phyloP scores from a whole-genome alignment of 2,888 invertebrate genomes.

The Calephelis perditalis region DNA sequence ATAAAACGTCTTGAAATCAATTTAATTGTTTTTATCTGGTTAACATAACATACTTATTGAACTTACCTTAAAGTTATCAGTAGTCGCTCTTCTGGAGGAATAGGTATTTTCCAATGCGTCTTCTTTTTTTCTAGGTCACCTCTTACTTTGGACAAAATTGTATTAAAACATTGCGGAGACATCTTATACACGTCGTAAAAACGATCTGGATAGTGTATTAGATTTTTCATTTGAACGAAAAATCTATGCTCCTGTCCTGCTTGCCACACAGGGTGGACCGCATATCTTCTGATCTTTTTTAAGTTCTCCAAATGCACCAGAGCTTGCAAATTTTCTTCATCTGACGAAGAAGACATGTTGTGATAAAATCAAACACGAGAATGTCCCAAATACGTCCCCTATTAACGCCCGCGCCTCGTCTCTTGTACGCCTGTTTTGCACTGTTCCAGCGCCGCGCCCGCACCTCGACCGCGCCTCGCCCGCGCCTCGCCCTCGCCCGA shows the following conservation, averaged over 20 bases:
- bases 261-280: background rate
- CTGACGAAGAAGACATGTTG: background rate
- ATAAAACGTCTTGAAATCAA: no score
- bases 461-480: no score
- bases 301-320: constrained; percentile 1
- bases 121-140: background rate
- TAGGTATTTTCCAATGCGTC: background rate
- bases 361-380: background rate
- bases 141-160: constrained; percentile 1
- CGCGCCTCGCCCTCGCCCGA: no score
- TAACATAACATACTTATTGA: no score
- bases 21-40: no score
- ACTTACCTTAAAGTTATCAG: no score
- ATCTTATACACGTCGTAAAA: no score
- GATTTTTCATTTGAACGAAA: background rate
- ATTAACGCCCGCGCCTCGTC: background rate
- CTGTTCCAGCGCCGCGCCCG: no score
- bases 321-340: background rate
- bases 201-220: background rate
- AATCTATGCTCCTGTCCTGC: background rate
- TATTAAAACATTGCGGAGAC: background rate
- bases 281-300: constrained; percentile 1
- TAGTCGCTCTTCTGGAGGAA: no score
- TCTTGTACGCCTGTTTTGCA: no score
- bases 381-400: background rate